phyloP scores from a whole-genome alignment of 2,797 vertebrate species.

The Prunella strophiata region DNA sequence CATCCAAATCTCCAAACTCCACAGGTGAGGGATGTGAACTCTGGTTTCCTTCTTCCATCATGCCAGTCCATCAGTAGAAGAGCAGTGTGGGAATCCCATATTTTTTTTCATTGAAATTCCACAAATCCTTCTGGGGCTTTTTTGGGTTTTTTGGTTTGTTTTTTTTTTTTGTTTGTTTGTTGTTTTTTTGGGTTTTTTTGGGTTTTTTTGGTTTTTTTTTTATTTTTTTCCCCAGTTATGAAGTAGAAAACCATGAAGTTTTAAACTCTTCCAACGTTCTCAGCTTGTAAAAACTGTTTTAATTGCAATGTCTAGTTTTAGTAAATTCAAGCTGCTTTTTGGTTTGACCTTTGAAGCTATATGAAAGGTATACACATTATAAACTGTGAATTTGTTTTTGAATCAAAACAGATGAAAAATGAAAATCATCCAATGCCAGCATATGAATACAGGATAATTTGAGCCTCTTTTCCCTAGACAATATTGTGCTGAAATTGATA shows the following conservation, averaged over 20 bases:
- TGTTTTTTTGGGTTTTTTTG: too few species aligned
- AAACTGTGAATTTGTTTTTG: not conserved
- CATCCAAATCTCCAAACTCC: not conserved
- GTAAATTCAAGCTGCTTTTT: not conserved
- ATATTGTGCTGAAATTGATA: conserved; percentile 33
- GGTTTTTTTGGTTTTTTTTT: not conserved
- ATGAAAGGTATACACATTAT: not conserved
- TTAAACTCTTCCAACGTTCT: not conserved
- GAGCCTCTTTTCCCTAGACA: not conserved
- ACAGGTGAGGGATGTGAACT: not conserved
- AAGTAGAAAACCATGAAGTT: not conserved
- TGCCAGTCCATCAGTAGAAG: not conserved
- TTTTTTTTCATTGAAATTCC: not conserved
- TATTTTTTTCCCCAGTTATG: not conserved
- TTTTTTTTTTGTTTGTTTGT: too few species aligned
- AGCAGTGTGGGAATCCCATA: accelerated
- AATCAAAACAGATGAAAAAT: conserved; percentile 31
- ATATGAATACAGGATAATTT: conserved; percentile 36
- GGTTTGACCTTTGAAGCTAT: not conserved
- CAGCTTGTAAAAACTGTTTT: not conserved
- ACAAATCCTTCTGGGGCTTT: not conserved
- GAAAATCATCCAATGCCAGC: not conserved
- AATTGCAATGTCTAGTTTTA: not conserved
- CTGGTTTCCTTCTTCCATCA: not conserved
- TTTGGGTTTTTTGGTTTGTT: too few species aligned